These are phyloP conservation scores for Bufo bufo DNA, from an alignment of 2,113 vertebrate species.

Conservation along the genomic window DNA sequence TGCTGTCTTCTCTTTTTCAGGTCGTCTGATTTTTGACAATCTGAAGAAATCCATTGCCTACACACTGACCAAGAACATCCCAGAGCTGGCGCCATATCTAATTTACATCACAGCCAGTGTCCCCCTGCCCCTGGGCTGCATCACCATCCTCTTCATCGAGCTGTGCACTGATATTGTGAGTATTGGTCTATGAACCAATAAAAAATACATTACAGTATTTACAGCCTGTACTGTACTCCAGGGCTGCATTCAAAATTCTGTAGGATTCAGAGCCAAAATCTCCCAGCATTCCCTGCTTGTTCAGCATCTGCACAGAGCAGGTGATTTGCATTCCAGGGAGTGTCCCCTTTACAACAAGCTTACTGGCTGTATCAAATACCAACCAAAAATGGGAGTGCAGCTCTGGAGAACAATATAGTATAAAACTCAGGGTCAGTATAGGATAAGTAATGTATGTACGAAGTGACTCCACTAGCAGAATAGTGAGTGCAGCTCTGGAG, in stretches of 20 bases:
- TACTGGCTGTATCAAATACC: no score
- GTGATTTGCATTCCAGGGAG: no score
- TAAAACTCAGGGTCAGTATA: not conserved
- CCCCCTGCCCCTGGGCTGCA: conserved; percentile 83
- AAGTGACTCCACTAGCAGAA: no score
- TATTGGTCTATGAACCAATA: not conserved
- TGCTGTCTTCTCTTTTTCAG: conserved; percentile 60
- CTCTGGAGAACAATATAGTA: not conserved
- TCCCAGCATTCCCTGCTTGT: no score
- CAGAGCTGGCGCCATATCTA: conserved; percentile 83
- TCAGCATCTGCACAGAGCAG: no score
- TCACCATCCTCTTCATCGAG: conserved; percentile 89
- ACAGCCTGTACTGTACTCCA: no score
- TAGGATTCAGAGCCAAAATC: no score
- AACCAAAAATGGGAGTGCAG: no score
- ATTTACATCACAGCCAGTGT: conserved; percentile 87
- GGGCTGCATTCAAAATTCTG: no score
- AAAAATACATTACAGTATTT: no score
- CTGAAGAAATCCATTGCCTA: conserved; percentile 88
- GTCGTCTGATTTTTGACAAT: conserved; percentile 86
- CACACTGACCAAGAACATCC: conserved; percentile 86
- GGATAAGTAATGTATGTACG: not conserved
- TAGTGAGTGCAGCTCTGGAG: no score
- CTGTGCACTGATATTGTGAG: conserved; percentile 88
- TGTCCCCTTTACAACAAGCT: no score